Base-by-base conservation (phyloP, 2,888 invertebrate species). In the Cephus runcator region DNA sequence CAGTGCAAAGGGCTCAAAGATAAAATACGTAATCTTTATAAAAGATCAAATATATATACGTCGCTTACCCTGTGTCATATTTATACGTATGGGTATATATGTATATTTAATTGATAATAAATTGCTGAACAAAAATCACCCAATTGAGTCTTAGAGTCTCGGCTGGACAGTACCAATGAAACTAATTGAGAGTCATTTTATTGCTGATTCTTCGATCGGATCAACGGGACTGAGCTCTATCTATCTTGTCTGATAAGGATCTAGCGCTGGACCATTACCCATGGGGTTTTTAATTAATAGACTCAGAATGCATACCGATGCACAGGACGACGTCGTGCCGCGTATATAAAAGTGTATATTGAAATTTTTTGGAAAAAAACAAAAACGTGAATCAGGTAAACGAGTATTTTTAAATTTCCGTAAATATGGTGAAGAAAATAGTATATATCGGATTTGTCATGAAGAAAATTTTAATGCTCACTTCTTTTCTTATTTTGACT, bases 91-190 rank as follows among this genome's bases (percentile, higher is more conserved):
- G 15, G 40, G 15, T 40, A 40, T 0, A 56, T 56, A 23, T 1
- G 6, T 56, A 23, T 56, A 15, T 15, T 23, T 56, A 56, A 56
- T 56, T 23, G 9, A 56, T 56, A 56, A 15, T 15, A 40, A 15
- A 40, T 15, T 40, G 1, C 1, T 40, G 23, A 56, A 23, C 2
- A 9, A 56, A 40, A 56, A 56, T 56, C 23, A 23, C 40, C 15
- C 6, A 35, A 79, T 79, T 76, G 79, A 79, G 73, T 78, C 76
- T 78, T 76, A 35, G 71, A 71, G 77, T 31, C 40, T 30, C 73
- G 34, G 73, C 73, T 76, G 40, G 40, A 56, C 40, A 1, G 40
- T 56, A 23, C 23, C 31, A 11, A 71, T 33, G 34, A 71, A 33
- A 30, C 71, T 71, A 71, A 71, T 71, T 30, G 34, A 71, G 71